Percentiles rank a stretch among this genome's conserved stretches.
These are phyloP conservation scores for Ceyx melanurus DNA, from an alignment of 2,113 vertebrate species.

Conservation along the genomic window DNA sequence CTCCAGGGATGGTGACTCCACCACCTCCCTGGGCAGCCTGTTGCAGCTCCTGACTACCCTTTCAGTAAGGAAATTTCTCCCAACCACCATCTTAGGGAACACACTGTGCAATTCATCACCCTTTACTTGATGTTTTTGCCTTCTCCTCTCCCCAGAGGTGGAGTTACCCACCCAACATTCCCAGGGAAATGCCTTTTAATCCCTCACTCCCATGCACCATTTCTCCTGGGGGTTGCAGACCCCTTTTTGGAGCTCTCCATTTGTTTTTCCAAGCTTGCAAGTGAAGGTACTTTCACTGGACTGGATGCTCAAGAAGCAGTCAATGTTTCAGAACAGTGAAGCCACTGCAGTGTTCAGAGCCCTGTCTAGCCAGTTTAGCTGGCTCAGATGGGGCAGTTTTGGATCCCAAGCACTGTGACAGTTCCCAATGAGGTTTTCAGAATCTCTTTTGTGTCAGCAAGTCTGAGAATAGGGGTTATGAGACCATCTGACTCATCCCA, in stretches of 20 bases:
- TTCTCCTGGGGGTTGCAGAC: neutral
- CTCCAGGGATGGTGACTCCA: too few relatives aligned
- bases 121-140: neutral
- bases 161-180: neutral
- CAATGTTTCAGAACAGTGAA: neutral
- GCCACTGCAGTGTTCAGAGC: neutral
- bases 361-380: neutral
- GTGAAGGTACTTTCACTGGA: neutral
- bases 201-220: neutral
- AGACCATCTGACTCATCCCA: conserved; percentile 48
- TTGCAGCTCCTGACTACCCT: too few relatives aligned
- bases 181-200: neutral
- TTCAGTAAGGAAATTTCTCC: too few relatives aligned
- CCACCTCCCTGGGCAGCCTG: too few relatives aligned
- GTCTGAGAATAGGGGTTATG: conserved; percentile 30
- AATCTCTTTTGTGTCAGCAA: conserved; percentile 37
- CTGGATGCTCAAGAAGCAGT: neutral
- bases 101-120: neutral
- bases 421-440: conserved; percentile 13
- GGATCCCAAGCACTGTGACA: neutral
- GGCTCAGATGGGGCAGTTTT: neutral
- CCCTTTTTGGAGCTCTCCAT: neutral
- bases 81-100: neutral
- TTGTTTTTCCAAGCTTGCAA: neutral
- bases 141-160: neutral